phyloP scores from a whole-genome alignment of 2,888 invertebrate genomes.

The Zootermopsis nevadensis region DNA sequence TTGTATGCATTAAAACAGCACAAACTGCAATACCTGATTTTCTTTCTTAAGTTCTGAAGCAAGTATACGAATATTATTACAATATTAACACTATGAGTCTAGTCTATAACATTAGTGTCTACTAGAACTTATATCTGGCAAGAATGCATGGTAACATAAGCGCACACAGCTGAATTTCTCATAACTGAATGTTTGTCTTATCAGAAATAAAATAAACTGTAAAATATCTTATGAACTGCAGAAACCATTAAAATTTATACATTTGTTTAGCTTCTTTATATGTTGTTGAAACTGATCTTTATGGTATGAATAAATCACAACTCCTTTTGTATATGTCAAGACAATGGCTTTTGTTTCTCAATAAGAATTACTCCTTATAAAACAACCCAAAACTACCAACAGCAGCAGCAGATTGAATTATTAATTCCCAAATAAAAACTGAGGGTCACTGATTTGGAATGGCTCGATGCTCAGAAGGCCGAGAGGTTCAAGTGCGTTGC shows the following conservation, averaged over 20 bases:
- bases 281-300: too few relatives aligned
- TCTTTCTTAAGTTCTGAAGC: background rate
- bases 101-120: background rate
- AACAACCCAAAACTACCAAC: too few relatives aligned
- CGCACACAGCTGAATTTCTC: background rate
- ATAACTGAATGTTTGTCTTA: background rate
- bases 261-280: too few relatives aligned
- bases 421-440: too few relatives aligned
- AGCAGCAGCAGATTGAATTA: too few relatives aligned
- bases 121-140: background rate
- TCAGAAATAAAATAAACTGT: background rate
- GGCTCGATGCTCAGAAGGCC: too few relatives aligned
- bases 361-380: too few relatives aligned
- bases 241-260: background rate
- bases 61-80: background rate
- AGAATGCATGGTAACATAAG: background rate
- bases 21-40: background rate
- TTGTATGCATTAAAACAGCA: background rate
- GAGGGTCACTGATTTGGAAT: too few relatives aligned
- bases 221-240: background rate
- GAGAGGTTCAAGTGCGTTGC: too few relatives aligned
- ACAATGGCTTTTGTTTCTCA: too few relatives aligned
- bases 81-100: background rate
- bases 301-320: too few relatives aligned
- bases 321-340: too few relatives aligned